Conservation (phyloP, 2,113 vertebrate species). For the Siniperca chuatsi region DNA sequence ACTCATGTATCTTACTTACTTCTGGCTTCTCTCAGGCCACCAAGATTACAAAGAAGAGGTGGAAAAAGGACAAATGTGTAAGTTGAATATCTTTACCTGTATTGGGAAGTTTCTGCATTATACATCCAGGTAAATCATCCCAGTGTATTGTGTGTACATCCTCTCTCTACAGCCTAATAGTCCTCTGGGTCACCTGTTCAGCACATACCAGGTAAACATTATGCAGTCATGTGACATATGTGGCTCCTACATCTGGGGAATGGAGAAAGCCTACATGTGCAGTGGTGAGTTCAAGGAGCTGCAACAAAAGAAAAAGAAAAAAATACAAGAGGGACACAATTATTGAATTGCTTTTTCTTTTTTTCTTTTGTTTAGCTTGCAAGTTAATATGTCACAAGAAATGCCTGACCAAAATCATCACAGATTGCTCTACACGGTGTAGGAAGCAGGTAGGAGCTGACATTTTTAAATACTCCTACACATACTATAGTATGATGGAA, state of each 20-base stretch:
- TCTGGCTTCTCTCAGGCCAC: slow-evolving; percentile 75
- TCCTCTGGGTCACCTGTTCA: slow-evolving; percentile 91
- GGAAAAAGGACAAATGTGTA: slow-evolving; percentile 90
- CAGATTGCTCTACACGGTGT: slow-evolving; percentile 84
- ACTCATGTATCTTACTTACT: background rate
- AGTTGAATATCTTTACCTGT: slow-evolving; percentile 61
- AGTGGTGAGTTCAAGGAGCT: slow-evolving; percentile 85
- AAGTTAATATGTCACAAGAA: slow-evolving; percentile 97
- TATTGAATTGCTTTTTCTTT: background rate
- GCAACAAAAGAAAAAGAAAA: background rate
- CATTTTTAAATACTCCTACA: background rate
- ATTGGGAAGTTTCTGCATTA: background rate
- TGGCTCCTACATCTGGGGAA: slow-evolving; percentile 94
- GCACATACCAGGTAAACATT: slow-evolving; percentile 95
- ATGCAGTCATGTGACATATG: slow-evolving; percentile 96
- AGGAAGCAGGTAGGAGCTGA: slow-evolving; percentile 84
- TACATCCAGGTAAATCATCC: background rate
- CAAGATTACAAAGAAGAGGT: slow-evolving; percentile 90
- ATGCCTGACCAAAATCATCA: slow-evolving; percentile 91
- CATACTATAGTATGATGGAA: background rate
- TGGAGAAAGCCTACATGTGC: slow-evolving; percentile 97
- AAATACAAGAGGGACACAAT: no score
- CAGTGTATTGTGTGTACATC: background rate
- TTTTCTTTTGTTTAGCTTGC: slow-evolving; percentile 83
- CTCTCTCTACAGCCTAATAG: slow-evolving; percentile 83